Percentiles rank a stretch among this genome's conserved stretches.
Conservation (phyloP, 2,888 invertebrate species). For the Hydriomena furcata region DNA sequence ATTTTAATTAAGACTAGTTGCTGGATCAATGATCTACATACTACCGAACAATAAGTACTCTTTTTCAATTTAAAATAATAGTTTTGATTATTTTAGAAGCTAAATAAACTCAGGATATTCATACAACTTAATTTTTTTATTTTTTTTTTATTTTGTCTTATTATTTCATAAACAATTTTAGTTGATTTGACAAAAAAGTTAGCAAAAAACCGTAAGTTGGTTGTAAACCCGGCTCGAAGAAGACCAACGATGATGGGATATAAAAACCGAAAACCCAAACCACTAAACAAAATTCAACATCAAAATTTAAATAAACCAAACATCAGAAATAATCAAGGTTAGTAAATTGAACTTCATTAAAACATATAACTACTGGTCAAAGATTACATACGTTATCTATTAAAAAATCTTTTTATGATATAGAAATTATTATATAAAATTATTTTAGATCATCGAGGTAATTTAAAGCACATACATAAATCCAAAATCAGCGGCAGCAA, state of each 20-base stretch:
- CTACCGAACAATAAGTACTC: too few relatives aligned
- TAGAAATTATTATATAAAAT: neutral
- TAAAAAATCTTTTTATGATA: too few relatives aligned
- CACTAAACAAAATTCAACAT: neutral
- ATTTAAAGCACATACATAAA: neutral
- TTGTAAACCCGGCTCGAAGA: slow-evolving; percentile 23
- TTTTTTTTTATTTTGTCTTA: neutral
- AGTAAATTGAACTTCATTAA: too few relatives aligned
- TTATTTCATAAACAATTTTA: neutral
- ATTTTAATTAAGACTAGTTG: too few relatives aligned
- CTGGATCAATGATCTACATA: too few relatives aligned
- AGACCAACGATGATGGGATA: neutral
- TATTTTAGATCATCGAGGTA: neutral
- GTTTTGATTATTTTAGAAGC: too few relatives aligned
- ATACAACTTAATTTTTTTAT: too few relatives aligned
- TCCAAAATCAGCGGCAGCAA: neutral
- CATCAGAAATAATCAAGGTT: slow-evolving; percentile 10
- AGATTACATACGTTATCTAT: too few relatives aligned
- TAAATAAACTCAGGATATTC: too few relatives aligned
- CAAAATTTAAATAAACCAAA: slow-evolving; percentile 2
- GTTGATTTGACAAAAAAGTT: slow-evolving; percentile 18
- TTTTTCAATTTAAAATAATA: too few relatives aligned
- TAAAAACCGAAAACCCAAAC: neutral
- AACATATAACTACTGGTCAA: too few relatives aligned
- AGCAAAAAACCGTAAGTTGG: slow-evolving; percentile 19